Evolutionary conservation across 2,888 invertebrate genomes (phyloP).

Genomic region (Drosophila fulvimacula): DNA sequence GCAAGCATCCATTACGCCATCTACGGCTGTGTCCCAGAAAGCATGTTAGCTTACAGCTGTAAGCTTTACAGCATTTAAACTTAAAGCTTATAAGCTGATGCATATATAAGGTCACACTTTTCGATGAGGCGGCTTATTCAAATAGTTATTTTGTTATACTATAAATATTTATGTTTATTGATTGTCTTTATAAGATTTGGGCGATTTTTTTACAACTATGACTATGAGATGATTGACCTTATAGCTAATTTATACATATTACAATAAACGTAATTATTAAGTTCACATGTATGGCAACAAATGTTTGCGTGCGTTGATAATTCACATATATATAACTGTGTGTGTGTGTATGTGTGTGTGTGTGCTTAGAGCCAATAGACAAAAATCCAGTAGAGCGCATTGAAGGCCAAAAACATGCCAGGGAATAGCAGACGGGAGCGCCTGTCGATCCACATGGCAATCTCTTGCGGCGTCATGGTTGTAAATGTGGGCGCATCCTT

Average conservation of each 20-base stretch:
- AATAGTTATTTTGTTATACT: slow-evolving; percentile 10
- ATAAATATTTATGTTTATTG: slow-evolving; percentile 32
- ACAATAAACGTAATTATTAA: slow-evolving; percentile 57
- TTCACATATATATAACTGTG: slow-evolving; percentile 16
- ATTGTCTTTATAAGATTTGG: slow-evolving; percentile 46
- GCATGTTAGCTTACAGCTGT: slow-evolving; percentile 15
- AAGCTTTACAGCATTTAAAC: neutral
- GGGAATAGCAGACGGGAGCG: slow-evolving; percentile 79
- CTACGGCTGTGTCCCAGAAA: slow-evolving; percentile 3
- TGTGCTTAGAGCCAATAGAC: slow-evolving; percentile 75
- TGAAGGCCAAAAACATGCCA: slow-evolving; percentile 80
- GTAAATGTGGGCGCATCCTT: slow-evolving; percentile 79
- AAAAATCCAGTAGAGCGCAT: slow-evolving; percentile 82
- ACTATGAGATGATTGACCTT: slow-evolving; percentile 75
- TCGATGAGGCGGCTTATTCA: neutral
- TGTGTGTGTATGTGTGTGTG: neutral
- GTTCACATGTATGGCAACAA: slow-evolving; percentile 37
- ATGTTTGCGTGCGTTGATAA: slow-evolving; percentile 11
- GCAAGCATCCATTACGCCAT: slow-evolving; percentile 11
- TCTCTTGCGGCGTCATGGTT: slow-evolving; percentile 83
- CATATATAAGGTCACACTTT: slow-evolving; percentile 8
- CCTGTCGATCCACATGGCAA: slow-evolving; percentile 83
- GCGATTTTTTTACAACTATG: slow-evolving; percentile 68
- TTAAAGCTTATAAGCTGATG: neutral
- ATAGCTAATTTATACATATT: slow-evolving; percentile 59